A percentile compares a stretch with the other conserved stretches of the same genome.
Evolutionary conservation across 2,888 invertebrate species (phyloP).

Genomic region (Ligdia adustata): DNA sequence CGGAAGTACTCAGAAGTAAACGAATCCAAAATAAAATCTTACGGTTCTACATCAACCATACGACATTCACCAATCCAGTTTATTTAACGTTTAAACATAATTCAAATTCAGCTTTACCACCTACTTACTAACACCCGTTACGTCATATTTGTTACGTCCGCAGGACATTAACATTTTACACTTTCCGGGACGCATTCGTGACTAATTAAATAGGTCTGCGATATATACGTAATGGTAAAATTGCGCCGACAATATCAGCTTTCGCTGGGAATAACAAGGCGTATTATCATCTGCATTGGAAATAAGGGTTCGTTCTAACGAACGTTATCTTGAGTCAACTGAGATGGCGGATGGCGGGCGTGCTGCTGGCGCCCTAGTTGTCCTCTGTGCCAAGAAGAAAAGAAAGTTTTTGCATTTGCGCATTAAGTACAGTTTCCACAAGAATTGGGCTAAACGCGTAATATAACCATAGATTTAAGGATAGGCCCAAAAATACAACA

Average conservation of each 20-base stretch:
- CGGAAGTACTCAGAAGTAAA: no score
- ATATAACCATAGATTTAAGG: no score
- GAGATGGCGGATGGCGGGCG: background rate
- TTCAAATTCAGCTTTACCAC: no score
- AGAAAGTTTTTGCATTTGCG: no score
- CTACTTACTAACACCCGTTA: background rate
- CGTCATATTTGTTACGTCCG: background rate
- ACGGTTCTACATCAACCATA: no score
- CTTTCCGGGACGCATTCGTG: constrained; percentile 25
- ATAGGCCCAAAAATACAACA: no score
- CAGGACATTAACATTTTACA: constrained; percentile 19
- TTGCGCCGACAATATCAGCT: constrained; percentile 27
- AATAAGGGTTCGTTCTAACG: constrained; percentile 21
- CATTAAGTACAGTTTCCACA: no score
- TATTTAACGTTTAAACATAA: no score
- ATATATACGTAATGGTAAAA: constrained; percentile 24
- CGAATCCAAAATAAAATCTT: no score
- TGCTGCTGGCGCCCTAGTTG: background rate
- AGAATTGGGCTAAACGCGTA: no score
- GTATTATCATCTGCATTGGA: constrained; percentile 32
- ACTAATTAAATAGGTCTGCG: constrained; percentile 32
- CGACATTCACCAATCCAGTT: no score
- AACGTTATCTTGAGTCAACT: constrained; percentile 3
- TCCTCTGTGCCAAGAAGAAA: no score
- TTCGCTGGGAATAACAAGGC: constrained; percentile 37